phyloP scores from a whole-genome alignment of 2,113 vertebrate genomes.

The Lichenostomus cassidix region DNA sequence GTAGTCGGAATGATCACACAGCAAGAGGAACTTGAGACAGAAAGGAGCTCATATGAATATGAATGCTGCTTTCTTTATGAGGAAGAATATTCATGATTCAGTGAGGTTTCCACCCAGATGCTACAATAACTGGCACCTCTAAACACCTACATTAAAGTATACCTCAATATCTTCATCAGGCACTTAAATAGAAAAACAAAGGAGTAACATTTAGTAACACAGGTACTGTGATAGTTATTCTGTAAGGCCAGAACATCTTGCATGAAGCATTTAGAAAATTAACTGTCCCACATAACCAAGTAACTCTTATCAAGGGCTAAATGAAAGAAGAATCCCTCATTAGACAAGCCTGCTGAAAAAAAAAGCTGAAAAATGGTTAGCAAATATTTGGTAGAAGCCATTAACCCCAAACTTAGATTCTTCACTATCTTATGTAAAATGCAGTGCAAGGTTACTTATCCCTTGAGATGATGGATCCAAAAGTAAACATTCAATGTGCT shows the following conservation, averaged over 20 bases:
- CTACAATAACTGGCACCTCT: conserved; percentile 27
- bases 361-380: not conserved
- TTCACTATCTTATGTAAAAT: not conserved
- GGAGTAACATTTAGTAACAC: not conserved
- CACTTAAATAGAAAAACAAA: conserved; percentile 53
- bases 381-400: conserved; percentile 60
- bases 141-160: conserved; percentile 19
- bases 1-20: rapidly evolving
- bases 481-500: conserved; percentile 12
- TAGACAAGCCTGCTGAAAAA: not conserved
- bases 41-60: not conserved
- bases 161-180: conserved; percentile 21
- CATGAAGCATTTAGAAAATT: not conserved
- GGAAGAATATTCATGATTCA: not conserved
- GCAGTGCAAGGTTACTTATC: conserved; percentile 8
- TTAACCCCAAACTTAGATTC: not conserved
- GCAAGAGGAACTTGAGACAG: not conserved
- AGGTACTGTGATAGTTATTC: not conserved
- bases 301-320: not conserved
- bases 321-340: not conserved
- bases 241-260: not conserved
- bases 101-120: conserved; percentile 23
- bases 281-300: not conserved
- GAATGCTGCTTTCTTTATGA: not conserved
- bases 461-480: conserved; percentile 20